These are phyloP conservation scores for Porites divaricata DNA, from an alignment of 92 coral and sea anemone species.

Conservation along the genomic window DNA sequence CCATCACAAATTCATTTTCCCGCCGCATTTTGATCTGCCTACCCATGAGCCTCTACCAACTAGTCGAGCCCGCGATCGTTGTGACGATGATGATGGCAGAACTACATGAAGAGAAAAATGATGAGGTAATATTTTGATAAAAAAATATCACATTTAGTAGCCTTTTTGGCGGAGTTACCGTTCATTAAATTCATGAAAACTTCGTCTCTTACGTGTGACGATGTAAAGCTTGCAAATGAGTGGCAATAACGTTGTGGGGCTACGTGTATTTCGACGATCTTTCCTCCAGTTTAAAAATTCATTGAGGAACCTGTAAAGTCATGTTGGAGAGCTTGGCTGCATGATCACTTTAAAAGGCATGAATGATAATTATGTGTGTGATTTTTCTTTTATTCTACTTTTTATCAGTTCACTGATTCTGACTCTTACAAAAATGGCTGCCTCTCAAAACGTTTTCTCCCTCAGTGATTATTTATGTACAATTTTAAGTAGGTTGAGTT, in stretches of 20 bases:
- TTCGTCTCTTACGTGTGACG: background rate
- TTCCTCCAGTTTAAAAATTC: slow-evolving; percentile 23
- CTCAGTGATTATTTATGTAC: no score
- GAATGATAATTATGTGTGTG: no score
- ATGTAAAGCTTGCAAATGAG: slow-evolving; percentile 7
- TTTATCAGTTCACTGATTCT: no score
- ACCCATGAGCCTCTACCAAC: slow-evolving; percentile 14
- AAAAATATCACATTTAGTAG: background rate
- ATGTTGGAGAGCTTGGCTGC: slow-evolving; percentile 97
- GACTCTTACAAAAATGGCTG: no score
- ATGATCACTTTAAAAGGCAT: no score
- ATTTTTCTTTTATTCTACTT: no score
- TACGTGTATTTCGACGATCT: slow-evolving; percentile 25
- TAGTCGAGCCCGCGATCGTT: slow-evolving; percentile 35
- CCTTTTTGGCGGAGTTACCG: slow-evolving; percentile 10
- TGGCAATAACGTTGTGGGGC: slow-evolving; percentile 3
- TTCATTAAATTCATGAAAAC: background rate
- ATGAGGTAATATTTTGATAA: slow-evolving; percentile 59
- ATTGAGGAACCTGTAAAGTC: slow-evolving; percentile 41
- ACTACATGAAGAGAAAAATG: slow-evolving; percentile 59
- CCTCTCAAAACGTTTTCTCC: no score
- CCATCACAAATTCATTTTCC: background rate
- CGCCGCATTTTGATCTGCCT: slow-evolving; percentile 2
- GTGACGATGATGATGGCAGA: slow-evolving; percentile 1
- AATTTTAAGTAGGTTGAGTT: no score